A percentile compares a stretch with the other conserved stretches of the same genome.
phyloP scores from a whole-genome alignment of 1,140 invertebrate genomes.

The Antheraea mylitta region DNA sequence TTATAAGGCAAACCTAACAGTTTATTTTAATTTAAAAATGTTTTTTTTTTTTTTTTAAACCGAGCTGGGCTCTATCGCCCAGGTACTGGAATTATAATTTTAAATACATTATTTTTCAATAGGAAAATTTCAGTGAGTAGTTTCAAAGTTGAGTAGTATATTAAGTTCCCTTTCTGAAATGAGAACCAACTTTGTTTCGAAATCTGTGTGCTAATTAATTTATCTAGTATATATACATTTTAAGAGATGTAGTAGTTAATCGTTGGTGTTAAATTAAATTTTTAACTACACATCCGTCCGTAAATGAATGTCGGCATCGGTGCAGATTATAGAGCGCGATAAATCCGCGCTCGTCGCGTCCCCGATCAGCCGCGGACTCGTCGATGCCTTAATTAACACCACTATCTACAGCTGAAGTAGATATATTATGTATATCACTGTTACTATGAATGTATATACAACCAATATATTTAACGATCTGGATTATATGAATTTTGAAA shows the following conservation, averaged over 20 bases:
- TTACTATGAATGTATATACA: not conserved
- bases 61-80: too few species aligned
- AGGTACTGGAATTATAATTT: too few species aligned
- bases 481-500: not conserved
- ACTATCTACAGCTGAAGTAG: constrained; percentile 22
- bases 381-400: constrained; percentile 32
- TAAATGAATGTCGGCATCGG: constrained; percentile 22
- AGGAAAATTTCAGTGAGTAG: too few species aligned
- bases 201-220: too few species aligned
- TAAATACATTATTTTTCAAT: too few species aligned
- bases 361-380: constrained; percentile 13
- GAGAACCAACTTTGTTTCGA: too few species aligned
- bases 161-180: too few species aligned
- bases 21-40: too few species aligned
- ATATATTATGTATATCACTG: constrained; percentile 12
- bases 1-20: too few species aligned
- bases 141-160: too few species aligned
- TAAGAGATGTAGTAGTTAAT: not conserved
- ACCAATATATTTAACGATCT: not conserved
- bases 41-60: too few species aligned
- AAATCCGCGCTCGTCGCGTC: constrained; percentile 19
- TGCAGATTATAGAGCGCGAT: constrained; percentile 30
- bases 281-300: constrained; percentile 11
- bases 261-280: constrained; percentile 13
- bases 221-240: too few species aligned